A percentile compares a stretch with the other conserved stretches of the same genome.
phyloP scores from a whole-genome alignment of 2,113 vertebrate species.

The Cyphomyrus plagiostoma region DNA sequence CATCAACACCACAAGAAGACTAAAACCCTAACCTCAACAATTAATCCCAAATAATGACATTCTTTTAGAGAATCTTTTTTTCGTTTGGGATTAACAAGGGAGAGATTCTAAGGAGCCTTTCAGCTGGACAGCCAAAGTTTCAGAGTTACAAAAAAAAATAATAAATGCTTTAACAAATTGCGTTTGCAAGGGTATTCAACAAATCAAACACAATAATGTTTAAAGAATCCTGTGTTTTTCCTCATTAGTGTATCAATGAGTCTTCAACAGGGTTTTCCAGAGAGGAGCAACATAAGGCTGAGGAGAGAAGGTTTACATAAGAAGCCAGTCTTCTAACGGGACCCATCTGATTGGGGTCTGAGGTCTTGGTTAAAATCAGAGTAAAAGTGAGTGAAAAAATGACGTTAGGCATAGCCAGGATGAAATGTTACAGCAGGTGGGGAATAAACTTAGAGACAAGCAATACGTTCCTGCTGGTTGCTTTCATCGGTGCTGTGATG shows the following conservation, averaged over 20 bases:
- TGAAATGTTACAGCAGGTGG: neutral
- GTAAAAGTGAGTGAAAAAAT: neutral
- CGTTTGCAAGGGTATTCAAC: neutral
- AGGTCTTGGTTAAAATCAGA: neutral
- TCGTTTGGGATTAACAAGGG: neutral
- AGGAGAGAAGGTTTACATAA: neutral
- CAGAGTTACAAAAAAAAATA: neutral
- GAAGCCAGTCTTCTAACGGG: neutral
- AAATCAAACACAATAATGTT: neutral
- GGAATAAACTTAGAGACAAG: neutral
- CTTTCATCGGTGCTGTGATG: neutral
- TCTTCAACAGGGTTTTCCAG: neutral
- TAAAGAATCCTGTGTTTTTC: neutral
- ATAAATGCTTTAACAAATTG: neutral
- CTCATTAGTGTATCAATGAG: neutral
- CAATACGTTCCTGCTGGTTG: neutral
- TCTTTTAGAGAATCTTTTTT: neutral
- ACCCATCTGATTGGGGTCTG: neutral
- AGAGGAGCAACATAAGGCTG: neutral
- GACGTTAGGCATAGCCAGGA: neutral
- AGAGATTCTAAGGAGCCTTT: neutral
- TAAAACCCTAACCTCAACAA: neutral
- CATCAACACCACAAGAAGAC: neutral
- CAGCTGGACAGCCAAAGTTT: neutral
- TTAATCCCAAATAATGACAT: neutral